Conservation (phyloP, 2,113 vertebrate genomes). For the Willisornis vidua region DNA sequence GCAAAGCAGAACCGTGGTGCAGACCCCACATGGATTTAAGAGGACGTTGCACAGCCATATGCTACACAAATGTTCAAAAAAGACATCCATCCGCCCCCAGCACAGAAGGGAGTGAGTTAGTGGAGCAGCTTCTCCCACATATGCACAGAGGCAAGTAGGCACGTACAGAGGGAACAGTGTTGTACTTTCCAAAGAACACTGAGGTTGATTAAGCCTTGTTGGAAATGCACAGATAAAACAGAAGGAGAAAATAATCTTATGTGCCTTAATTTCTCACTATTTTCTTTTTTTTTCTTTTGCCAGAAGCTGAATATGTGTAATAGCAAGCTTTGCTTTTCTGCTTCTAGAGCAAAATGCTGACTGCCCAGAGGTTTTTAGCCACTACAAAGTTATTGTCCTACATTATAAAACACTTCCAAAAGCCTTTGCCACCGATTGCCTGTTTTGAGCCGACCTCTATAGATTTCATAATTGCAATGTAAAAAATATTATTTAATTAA, state of each 20-base stretch:
- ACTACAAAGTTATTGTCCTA: background rate
- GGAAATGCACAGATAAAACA: background rate
- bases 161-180: background rate
- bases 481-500: slow-evolving; percentile 31
- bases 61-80: background rate
- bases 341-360: background rate
- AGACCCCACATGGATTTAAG: background rate
- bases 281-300: background rate
- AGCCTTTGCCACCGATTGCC: background rate
- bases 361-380: background rate
- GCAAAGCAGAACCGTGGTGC: background rate
- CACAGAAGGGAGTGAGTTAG: background rate
- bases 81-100: background rate
- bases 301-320: slow-evolving; percentile 7
- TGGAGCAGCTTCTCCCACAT: background rate
- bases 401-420: background rate
- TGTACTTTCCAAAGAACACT: background rate
- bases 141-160: background rate
- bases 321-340: background rate
- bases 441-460: background rate
- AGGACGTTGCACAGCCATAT: background rate
- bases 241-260: slow-evolving; percentile 21
- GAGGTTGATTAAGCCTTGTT: background rate
- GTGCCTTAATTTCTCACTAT: background rate
- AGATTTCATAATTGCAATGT: background rate